Percentiles rank a stretch among this genome's conserved stretches.
Evolutionary conservation across 1,140 invertebrate genomes (phyloP).

Genomic region (Drosophila punjabiensis): DNA sequence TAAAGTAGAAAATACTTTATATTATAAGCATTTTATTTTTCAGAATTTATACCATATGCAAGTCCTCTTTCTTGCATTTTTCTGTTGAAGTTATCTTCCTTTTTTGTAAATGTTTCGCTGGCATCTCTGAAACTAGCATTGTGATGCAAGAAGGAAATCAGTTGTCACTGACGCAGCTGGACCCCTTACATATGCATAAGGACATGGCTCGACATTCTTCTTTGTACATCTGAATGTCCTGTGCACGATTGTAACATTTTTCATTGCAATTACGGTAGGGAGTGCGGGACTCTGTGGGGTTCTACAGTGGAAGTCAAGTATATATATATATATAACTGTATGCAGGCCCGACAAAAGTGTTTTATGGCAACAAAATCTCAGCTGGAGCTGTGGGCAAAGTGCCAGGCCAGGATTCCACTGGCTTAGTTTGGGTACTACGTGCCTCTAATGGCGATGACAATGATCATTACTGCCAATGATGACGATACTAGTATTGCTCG

Average conservation of each 20-base stretch:
- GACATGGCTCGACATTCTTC: conserved; percentile 27
- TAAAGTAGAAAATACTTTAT: too few relatives aligned
- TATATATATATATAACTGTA: conserved; percentile 5
- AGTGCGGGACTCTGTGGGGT: not conserved
- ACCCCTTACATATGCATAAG: conserved; percentile 24
- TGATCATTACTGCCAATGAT: conserved; percentile 36
- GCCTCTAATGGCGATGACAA: conserved; percentile 52
- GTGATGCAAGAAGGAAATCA: conserved; percentile 40
- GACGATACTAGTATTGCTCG: conserved; percentile 2
- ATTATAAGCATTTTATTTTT: not conserved
- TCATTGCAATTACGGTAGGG: conserved; percentile 66
- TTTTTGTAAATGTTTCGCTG: not conserved
- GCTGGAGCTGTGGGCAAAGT: conserved; percentile 70
- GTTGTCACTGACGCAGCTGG: conserved; percentile 67
- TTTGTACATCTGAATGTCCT: conserved; percentile 68
- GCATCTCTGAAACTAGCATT: conserved; percentile 7
- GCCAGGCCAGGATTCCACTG: conserved; percentile 58
- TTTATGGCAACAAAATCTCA: conserved; percentile 75
- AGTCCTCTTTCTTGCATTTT: not conserved
- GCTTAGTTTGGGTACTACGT: conserved; percentile 53
- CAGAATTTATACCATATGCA: not conserved
- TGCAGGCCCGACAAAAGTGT: conserved; percentile 53
- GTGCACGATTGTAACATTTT: conserved; percentile 73
- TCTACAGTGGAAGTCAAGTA: not conserved
- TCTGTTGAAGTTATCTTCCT: not conserved